These are phyloP conservation scores for Perizoma affinitatum DNA, from an alignment of 2,888 invertebrate genomes.

Conservation along the genomic window DNA sequence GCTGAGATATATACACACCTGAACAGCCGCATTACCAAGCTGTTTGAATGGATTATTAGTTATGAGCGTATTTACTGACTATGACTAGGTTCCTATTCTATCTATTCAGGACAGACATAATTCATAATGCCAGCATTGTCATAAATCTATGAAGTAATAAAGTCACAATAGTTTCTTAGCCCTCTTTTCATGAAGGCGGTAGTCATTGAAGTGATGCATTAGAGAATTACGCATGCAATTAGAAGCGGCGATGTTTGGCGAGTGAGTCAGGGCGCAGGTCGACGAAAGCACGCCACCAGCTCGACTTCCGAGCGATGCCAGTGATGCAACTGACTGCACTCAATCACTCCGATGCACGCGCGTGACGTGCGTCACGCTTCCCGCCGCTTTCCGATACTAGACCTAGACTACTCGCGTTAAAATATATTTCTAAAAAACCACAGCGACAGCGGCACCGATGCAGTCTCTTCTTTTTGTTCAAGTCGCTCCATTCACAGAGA, in stretches of 20 bases:
- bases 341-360: slow-evolving; percentile 57
- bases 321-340: slow-evolving; percentile 58
- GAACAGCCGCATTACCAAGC: slow-evolving; percentile 38
- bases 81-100: too few relatives aligned
- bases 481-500: slow-evolving; percentile 71
- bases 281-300: slow-evolving; percentile 54
- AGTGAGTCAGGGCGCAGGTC: slow-evolving; percentile 67
- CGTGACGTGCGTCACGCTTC: slow-evolving; percentile 47
- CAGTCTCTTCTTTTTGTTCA: slow-evolving; percentile 69
- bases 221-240: slow-evolving; percentile 73
- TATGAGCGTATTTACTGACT: slow-evolving; percentile 46
- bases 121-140: slow-evolving; percentile 44
- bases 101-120: slow-evolving; percentile 44
- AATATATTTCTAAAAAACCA: slow-evolving; percentile 52
- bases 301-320: slow-evolving; percentile 53
- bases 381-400: slow-evolving; percentile 36
- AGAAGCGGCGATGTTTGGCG: slow-evolving; percentile 73
- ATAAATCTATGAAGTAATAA: slow-evolving; percentile 50
- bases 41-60: slow-evolving; percentile 50
- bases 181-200: slow-evolving; percentile 42
- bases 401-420: slow-evolving; percentile 53
- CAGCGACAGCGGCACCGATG: slow-evolving; percentile 53
- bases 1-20: too few relatives aligned
- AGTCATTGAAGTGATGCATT: slow-evolving; percentile 53
- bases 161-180: slow-evolving; percentile 33